Base-by-base conservation (phyloP, 2,888 invertebrate species). In the Eupithecia centaureata region DNA sequence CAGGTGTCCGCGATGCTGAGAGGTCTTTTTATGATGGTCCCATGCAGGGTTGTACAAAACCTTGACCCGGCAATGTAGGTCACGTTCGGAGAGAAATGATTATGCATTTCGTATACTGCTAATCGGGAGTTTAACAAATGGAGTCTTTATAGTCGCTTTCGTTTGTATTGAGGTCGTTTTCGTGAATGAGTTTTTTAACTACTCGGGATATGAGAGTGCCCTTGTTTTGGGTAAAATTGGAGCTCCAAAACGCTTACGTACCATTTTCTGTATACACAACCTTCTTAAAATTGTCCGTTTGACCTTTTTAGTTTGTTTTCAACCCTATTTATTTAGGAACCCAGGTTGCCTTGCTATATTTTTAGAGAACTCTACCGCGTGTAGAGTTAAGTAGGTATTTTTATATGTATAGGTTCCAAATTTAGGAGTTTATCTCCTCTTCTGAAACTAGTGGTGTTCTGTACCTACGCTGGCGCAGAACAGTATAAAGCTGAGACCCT, bases 1-100 rank as follows among this genome's bases (percentile, higher is more conserved):
- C 62, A 47, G 57, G 57, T 77, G 76, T 77, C 77, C 70, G 66
- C 65, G 51, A 35, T 64, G 47, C 56, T 65, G 60, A 66, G 63
- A 73, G 79, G 57, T 78, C 78, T 71, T 38, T 68, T 73, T 75
- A 76, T 59, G 60, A 47, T 80, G 79, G 79, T 76, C 70, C 62
- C 69, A 42, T 73, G 73, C 73, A 73, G 78, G 79, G 79, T 74
- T 78, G 76, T 75, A 68, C 67, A 59, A 42, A 62, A 65, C 85
- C 86, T 86, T 85, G 85, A 83, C 85, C 83, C 67, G 75, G 61
- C 52, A 70, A 86, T 80, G 73, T 86, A 78, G 86, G 86, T 83
- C 86, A 74, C 69, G 67, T 74, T 76, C 75, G 74, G 74, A 77
- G 76, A 75, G 72, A 78, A 77, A 72, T 79, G 75, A 82, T 81